phyloP scores from a whole-genome alignment of 2,888 invertebrate genomes.

The Nemoura dubitans region DNA sequence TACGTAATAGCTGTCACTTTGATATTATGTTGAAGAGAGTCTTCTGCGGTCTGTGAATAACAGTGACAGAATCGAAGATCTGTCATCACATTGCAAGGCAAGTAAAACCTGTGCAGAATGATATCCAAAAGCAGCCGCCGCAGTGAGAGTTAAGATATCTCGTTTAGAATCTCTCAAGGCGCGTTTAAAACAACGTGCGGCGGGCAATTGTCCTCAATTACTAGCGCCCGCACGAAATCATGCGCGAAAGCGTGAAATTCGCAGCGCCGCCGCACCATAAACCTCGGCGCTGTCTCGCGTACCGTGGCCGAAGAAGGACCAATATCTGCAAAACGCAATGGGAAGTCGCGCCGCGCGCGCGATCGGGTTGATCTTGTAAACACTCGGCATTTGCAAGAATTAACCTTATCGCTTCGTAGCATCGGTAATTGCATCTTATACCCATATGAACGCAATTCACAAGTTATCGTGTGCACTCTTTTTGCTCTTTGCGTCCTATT shows the following conservation, averaged over 20 bases:
- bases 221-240: not conserved
- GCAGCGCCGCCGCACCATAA: not conserved
- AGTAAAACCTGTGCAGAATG: not conserved
- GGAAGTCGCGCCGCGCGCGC: not conserved
- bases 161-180: not conserved
- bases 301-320: not conserved
- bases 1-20: too few species aligned
- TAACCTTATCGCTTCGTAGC: not conserved
- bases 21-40: too few species aligned
- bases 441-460: constrained; percentile 26
- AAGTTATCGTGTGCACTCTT: not conserved
- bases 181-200: not conserved
- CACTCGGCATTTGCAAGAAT: not conserved
- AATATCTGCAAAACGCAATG: too few species aligned
- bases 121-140: not conserved
- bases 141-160: not conserved
- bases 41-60: too few species aligned
- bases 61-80: too few species aligned
- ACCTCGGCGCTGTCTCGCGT: not conserved
- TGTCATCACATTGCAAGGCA: too few species aligned
- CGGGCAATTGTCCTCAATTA: not conserved
- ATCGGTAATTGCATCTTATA: constrained; percentile 1
- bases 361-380: not conserved
- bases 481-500: not conserved
- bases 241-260: not conserved